Evolutionary conservation across 2,113 vertebrate species (phyloP), one percentile per base, ranked within the genome.

Genomic region (Corythoichthys intestinalis): DNA sequence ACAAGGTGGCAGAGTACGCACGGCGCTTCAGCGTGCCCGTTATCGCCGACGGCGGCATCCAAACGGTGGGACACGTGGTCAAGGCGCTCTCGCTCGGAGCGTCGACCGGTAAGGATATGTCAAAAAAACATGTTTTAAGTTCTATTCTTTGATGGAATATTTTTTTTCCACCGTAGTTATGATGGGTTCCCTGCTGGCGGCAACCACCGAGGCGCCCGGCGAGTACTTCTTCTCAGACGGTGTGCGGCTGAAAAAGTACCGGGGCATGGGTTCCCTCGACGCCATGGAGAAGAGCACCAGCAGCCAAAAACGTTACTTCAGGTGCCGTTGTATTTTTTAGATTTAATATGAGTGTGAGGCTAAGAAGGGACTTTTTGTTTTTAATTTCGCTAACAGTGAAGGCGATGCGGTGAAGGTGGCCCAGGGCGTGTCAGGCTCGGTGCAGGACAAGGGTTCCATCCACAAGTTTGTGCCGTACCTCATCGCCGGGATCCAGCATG

Each of bases 181-280:
- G 95, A 97, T 97, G 95, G 95, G 95, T 69, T 97, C 95, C 4
- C 85, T 96, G 89, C 87, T 96, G 66, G 95, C 95, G 0, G 95
- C 95, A 34, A 97, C 95, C 79, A 96, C 94, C 0, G 95, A 97
- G 82, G 94, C 95, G 6, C 95, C 95, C 0, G 95, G 95, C 0
- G 95, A 97, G 86, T 97, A 97, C 83, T 97, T 95, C 89, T 97
- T 97, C 89, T 95, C 95, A 0, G 95, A 97, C 0, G 95, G 95
- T 0, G 95, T 97, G 65, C 88, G 95, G 76, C 93, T 97, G 70
- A 97, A 97, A 84, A 97, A 97, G 79, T 96, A 97, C 76, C 93
- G 95, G 0, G 95, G 95, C 0, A 97, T 97, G 95, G 95, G 95
- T 61, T 96, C 95, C 0, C 83, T 97, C 74, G 95, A 97, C 0